These are phyloP conservation scores for Prorops nasuta DNA, from an alignment of 1,140 invertebrate species.

Conservation along the genomic window DNA sequence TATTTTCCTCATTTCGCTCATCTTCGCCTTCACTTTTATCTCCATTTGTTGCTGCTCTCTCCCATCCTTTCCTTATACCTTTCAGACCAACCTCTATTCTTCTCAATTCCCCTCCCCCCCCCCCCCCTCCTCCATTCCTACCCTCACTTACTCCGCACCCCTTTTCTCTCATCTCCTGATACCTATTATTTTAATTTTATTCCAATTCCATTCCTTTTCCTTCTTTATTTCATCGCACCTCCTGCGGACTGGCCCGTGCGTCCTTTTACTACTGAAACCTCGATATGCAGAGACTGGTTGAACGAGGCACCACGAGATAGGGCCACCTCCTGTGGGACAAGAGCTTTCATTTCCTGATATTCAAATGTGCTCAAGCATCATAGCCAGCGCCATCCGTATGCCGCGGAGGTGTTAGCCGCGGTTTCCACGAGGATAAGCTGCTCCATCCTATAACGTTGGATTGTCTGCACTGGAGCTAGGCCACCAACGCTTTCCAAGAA, in stretches of 20 bases:
- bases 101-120: not conserved
- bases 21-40: conserved; percentile 6
- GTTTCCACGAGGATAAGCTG: conserved; percentile 34
- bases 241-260: no score
- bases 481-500: conserved; percentile 15
- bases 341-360: conserved; percentile 55
- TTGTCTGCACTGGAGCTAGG: no score
- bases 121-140: not conserved
- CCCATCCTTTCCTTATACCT: not conserved
- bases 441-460: no score
- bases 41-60: conserved; percentile 5
- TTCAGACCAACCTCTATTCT: conserved; percentile 1
- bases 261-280: no score
- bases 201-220: not conserved
- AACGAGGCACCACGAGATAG: no score
- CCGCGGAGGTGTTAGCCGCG: conserved; percentile 20
- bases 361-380: conserved; percentile 54
- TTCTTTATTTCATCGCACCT: no score
- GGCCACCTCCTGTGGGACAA: conserved; percentile 35
- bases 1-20: not conserved
- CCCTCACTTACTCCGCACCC: conserved; percentile 5
- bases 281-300: no score
- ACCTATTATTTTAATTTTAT: not conserved
- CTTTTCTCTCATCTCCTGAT: not conserved
- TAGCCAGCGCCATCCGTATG: conserved; percentile 25